phyloP scores from a whole-genome alignment of 2,113 vertebrate species.

The Microtus oregoni region DNA sequence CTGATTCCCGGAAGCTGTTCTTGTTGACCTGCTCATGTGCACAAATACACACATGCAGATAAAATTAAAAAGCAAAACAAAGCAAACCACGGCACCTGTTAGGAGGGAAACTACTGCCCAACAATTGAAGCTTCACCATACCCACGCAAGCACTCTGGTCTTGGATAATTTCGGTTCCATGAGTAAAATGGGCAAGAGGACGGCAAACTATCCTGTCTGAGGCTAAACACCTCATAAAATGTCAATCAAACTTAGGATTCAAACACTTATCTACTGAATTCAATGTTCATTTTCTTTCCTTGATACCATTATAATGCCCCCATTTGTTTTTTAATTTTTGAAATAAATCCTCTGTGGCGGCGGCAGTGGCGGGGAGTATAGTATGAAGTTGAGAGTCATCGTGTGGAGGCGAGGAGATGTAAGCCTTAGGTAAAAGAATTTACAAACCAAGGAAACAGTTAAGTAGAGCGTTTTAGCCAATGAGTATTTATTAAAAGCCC shows the following conservation, averaged over 20 bases:
- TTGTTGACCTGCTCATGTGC: neutral
- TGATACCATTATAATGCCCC: neutral
- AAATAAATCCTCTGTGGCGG: neutral
- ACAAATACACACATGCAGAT: too few relatives aligned
- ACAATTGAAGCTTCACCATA: neutral
- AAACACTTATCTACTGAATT: neutral
- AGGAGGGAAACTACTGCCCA: neutral
- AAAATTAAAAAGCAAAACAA: neutral
- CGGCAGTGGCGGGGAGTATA: neutral
- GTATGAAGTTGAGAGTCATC: neutral
- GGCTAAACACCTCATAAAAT: neutral
- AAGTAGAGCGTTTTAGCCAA: conserved; percentile 51
- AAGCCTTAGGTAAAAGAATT: neutral
- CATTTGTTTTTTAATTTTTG: neutral
- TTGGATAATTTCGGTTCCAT: neutral
- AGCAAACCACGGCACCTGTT: neutral
- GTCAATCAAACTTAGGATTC: neutral
- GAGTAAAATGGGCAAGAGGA: neutral
- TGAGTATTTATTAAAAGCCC: conserved; percentile 78
- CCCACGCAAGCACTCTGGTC: neutral
- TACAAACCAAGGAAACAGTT: conserved; percentile 31
- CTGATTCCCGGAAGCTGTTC: neutral
- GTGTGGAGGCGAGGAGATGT: neutral
- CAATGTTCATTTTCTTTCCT: conserved; percentile 8
- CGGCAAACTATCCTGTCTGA: neutral